A percentile compares a stretch with the other conserved stretches of the same genome.
Conservation (phyloP, 2,888 invertebrate species). For the Antheraea yamamai region DNA sequence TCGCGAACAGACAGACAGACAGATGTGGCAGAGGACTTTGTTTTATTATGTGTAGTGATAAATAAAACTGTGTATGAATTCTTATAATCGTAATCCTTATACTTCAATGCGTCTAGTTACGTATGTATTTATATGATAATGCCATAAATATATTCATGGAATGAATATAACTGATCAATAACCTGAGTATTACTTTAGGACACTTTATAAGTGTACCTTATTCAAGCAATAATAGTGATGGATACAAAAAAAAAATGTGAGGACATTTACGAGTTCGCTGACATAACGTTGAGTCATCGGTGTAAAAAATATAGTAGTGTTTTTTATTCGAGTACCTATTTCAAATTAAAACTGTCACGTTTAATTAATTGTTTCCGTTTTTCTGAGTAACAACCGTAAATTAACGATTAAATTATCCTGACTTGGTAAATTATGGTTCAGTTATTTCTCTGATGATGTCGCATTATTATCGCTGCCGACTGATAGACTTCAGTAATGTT, state of each 20-base stretch:
- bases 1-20: too few species aligned
- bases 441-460: neutral
- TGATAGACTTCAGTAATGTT: neutral
- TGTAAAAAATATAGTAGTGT: neutral
- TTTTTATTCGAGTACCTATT: neutral
- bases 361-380: neutral
- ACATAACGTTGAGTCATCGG: neutral
- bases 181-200: neutral
- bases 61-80: too few species aligned
- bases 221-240: neutral
- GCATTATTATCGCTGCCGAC: neutral
- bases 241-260: neutral
- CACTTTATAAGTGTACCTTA: neutral
- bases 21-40: too few species aligned
- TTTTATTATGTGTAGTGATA: too few species aligned
- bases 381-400: neutral
- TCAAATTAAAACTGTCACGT: neutral
- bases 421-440: neutral
- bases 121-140: too few species aligned
- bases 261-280: slow-evolving; percentile 1
- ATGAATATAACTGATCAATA: neutral
- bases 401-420: neutral
- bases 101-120: too few species aligned
- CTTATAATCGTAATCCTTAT: too few species aligned
- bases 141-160: neutral